Conservation (phyloP, 2,113 vertebrate genomes). For the Corapipo altera region DNA sequence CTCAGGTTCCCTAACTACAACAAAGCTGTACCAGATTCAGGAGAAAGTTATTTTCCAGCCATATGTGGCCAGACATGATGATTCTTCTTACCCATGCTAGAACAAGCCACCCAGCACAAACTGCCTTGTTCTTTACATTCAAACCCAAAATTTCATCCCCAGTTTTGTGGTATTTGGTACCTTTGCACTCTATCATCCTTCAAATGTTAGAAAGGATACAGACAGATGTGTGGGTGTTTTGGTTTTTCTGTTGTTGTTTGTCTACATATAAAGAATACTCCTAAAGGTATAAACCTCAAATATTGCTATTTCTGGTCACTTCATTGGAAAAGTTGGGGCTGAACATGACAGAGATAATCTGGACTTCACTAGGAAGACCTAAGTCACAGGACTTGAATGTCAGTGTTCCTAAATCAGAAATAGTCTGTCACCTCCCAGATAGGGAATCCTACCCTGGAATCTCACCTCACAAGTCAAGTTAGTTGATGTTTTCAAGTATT, state of each 20-base stretch:
- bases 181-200: background rate
- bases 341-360: background rate
- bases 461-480: background rate
- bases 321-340: background rate
- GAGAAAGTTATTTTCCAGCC: background rate
- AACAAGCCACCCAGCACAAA: background rate
- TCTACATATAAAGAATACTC: background rate
- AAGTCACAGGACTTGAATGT: background rate
- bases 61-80: accelerated
- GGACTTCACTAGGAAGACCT: background rate
- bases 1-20: background rate
- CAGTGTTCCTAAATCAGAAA: background rate
- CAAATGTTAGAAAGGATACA: background rate
- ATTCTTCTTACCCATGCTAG: background rate
- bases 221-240: accelerated
- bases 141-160: background rate
- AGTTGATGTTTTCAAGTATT: background rate
- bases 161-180: accelerated
- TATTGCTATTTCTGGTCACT: background rate
- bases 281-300: background rate
- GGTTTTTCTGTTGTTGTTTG: background rate
- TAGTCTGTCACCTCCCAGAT: background rate
- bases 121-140: background rate
- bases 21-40: accelerated
- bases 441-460: background rate